Percentiles rank a stretch among this genome's conserved stretches.
These are phyloP conservation scores for Lepisosteus osseus DNA, from an alignment of 2,113 vertebrate species.

Conservation along the genomic window DNA sequence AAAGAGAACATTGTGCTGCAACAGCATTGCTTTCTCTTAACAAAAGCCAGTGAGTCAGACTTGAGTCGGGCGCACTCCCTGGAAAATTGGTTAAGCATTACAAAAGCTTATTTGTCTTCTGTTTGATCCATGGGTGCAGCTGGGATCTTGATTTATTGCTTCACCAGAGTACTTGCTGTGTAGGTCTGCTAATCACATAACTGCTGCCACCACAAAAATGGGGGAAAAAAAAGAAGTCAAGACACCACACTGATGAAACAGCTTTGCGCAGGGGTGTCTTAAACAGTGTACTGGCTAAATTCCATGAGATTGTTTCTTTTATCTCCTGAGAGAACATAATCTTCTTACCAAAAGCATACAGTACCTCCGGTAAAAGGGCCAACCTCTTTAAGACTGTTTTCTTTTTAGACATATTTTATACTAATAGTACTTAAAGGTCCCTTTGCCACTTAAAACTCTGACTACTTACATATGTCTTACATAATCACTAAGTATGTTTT, in stretches of 20 bases:
- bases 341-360: too few relatives aligned
- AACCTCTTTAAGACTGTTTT: too few relatives aligned
- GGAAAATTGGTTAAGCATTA: slow-evolving; percentile 49
- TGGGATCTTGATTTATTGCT: slow-evolving; percentile 45
- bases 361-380: too few relatives aligned
- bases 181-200: slow-evolving; percentile 19
- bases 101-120: slow-evolving; percentile 50
- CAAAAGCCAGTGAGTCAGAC: slow-evolving; percentile 13
- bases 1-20: slow-evolving; percentile 3
- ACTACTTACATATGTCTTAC: too few relatives aligned
- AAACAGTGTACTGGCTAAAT: background rate
- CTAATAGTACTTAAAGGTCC: too few relatives aligned
- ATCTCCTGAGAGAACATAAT: too few relatives aligned
- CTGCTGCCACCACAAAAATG: slow-evolving; percentile 1
- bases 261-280: background rate
- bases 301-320: background rate
- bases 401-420: too few relatives aligned
- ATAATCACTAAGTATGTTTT: too few relatives aligned
- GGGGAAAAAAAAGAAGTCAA: background rate
- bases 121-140: slow-evolving; percentile 46
- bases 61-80: slow-evolving; percentile 24
- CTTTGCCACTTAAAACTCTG: too few relatives aligned
- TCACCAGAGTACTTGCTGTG: slow-evolving; percentile 14
- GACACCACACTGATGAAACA: background rate
- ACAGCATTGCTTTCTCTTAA: slow-evolving; percentile 5